Evolutionary conservation across 1,140 invertebrate species (phyloP).

Genomic region (Zaprionus inermis): DNA sequence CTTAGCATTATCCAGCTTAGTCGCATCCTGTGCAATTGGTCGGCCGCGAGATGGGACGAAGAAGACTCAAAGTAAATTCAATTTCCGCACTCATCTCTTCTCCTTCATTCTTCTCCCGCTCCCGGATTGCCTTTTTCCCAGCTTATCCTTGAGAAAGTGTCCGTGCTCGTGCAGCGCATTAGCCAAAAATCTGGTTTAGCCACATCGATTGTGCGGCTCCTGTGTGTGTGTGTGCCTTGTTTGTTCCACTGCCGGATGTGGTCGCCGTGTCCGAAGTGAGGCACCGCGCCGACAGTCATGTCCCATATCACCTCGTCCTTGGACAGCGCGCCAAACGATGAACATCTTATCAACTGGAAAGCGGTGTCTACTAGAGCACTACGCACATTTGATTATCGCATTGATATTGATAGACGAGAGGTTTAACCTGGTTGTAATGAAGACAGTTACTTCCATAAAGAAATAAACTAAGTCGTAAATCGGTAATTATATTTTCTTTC

Average conservation of each 20-base stretch:
- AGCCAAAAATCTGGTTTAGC: conserved; percentile 27
- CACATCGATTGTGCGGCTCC: neutral
- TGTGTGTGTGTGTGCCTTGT: neutral
- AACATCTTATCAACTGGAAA: neutral
- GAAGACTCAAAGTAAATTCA: conserved; percentile 23
- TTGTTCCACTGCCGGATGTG: conserved; percentile 30
- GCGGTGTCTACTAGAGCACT: neutral
- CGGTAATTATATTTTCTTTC: neutral
- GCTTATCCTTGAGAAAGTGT: conserved; percentile 20
- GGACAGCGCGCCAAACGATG: conserved; percentile 22
- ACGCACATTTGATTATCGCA: neutral
- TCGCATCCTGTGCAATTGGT: conserved; percentile 32
- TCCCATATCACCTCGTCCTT: conserved; percentile 17
- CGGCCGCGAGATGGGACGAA: conserved; percentile 4
- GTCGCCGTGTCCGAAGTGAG: conserved; percentile 20
- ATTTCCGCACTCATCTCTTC: conserved; percentile 18
- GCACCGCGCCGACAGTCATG: conserved; percentile 9
- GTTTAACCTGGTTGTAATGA: neutral
- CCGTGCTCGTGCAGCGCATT: conserved; percentile 14
- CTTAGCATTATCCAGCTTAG: conserved; percentile 22
- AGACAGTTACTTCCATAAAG: neutral
- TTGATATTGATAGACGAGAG: neutral
- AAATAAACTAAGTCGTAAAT: neutral
- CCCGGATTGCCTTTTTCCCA: neutral
- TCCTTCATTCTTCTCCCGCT: neutral